Evolutionary conservation across 2,113 vertebrate species (phyloP).

Genomic region (Podarcis raffonei): DNA sequence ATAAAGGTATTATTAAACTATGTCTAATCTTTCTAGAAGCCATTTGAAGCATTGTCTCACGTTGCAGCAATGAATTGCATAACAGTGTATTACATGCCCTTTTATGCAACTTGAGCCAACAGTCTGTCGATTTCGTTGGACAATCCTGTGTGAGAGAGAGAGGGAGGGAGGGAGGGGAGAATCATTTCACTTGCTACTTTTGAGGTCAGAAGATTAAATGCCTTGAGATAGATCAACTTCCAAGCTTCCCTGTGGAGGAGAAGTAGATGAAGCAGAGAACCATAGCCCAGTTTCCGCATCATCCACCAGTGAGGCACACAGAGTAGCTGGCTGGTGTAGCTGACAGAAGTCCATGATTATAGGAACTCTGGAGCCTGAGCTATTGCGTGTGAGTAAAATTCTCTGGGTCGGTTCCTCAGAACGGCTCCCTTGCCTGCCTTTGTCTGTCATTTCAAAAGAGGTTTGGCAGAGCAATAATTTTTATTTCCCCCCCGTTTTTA

Average conservation of each 20-base stretch:
- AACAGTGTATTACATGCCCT: neutral
- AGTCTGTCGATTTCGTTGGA: neutral
- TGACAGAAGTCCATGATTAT: conserved; percentile 37
- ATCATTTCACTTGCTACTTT: neutral
- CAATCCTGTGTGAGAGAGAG: no score
- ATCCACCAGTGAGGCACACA: conserved; percentile 18
- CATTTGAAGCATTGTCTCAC: neutral
- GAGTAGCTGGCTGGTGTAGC: neutral
- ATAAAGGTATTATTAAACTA: neutral
- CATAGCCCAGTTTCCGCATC: neutral
- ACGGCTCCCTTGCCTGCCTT: conserved; percentile 67
- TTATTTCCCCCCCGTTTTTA: neutral
- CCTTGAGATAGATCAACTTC: neutral
- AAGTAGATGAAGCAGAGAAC: neutral
- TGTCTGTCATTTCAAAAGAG: conserved; percentile 72
- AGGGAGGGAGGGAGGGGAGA: neutral
- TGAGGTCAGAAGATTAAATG: neutral
- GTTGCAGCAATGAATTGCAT: neutral
- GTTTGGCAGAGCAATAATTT: conserved; percentile 56
- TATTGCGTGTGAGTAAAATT: conserved; percentile 60
- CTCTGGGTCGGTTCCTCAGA: conserved; percentile 67
- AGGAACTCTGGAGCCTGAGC: conserved; percentile 42
- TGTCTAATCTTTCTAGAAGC: neutral
- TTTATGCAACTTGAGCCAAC: neutral
- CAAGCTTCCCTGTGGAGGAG: neutral